Conservation (phyloP, 2,797 vertebrate species). For the Gymnothorax javanicus region DNA sequence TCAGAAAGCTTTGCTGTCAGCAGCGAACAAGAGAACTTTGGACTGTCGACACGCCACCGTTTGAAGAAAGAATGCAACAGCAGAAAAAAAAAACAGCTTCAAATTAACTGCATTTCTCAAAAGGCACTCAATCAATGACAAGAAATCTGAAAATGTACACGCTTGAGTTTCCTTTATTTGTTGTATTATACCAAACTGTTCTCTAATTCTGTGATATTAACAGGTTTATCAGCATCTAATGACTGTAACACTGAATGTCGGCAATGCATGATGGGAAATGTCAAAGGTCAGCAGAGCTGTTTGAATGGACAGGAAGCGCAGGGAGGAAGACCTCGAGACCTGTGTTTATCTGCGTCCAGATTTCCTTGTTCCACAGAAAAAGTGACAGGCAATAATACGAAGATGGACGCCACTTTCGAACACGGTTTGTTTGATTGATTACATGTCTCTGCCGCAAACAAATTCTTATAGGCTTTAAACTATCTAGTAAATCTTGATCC, state of each 20-base stretch:
- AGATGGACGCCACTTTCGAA: slow-evolving; percentile 38
- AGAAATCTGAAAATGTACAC: neutral
- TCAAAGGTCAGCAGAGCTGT: neutral
- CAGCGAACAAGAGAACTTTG: neutral
- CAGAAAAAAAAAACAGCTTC: neutral
- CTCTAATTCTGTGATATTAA: neutral
- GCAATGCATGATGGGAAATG: neutral
- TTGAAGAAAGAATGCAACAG: neutral
- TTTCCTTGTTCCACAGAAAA: neutral
- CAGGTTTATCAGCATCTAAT: neutral
- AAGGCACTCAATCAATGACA: neutral
- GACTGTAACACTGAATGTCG: neutral
- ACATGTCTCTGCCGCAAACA: slow-evolving; percentile 36
- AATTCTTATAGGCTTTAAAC: slow-evolving; percentile 46
- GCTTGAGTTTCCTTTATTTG: neutral
- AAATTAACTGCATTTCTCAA: neutral
- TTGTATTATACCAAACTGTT: neutral
- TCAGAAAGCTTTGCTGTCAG: neutral
- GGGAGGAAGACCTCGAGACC: neutral
- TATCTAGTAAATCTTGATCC: slow-evolving; percentile 44
- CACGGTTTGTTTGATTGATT: slow-evolving; percentile 44
- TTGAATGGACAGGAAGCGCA: neutral
- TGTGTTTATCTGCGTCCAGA: neutral
- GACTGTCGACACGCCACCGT: neutral
- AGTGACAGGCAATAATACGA: slow-evolving; percentile 20